Evolutionary conservation across 2,888 invertebrate genomes (phyloP).

Genomic region (Erannis defoliaria): DNA sequence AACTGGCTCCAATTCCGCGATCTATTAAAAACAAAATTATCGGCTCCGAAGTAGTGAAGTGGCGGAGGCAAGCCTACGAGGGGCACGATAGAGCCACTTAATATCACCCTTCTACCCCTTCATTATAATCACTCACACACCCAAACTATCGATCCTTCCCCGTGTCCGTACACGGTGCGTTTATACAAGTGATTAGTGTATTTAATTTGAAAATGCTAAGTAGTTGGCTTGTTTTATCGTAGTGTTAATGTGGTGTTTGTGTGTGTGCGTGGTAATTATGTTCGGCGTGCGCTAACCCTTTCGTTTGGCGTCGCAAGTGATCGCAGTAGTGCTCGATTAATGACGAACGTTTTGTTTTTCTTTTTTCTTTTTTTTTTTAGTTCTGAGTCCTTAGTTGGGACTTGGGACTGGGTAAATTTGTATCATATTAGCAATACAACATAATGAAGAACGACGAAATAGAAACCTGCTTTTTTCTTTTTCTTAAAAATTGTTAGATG

Average conservation of each 20-base stretch:
- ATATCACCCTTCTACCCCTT: slow-evolving; percentile 85
- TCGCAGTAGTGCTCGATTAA: slow-evolving; percentile 77
- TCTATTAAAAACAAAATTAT: slow-evolving; percentile 68
- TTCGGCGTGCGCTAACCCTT: slow-evolving; percentile 75
- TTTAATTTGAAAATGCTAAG: slow-evolving; percentile 87
- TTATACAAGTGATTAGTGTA: slow-evolving; percentile 86
- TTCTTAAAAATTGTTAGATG: no score
- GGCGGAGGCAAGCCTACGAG: slow-evolving; percentile 79
- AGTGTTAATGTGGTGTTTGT: slow-evolving; percentile 66
- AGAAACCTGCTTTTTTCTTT: no score
- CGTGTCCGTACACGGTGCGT: slow-evolving; percentile 72
- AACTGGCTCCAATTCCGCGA: slow-evolving; percentile 42
- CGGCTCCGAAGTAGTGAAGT: slow-evolving; percentile 74
- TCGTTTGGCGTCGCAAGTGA: slow-evolving; percentile 70
- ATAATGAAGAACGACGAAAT: no score
- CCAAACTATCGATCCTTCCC: slow-evolving; percentile 76
- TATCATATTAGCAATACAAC: no score
- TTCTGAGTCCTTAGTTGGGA: slow-evolving; percentile 7
- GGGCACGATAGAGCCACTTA: slow-evolving; percentile 84
- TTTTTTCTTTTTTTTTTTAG: slow-evolving; percentile 38
- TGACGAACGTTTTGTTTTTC: slow-evolving; percentile 63
- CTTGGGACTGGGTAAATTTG: no score
- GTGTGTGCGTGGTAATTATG: slow-evolving; percentile 75
- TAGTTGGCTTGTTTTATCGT: slow-evolving; percentile 83
- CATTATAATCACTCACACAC: slow-evolving; percentile 85